Base-by-base conservation (phyloP, 92 coral and sea anemone genomes). In the Paragorgia papillata region DNA sequence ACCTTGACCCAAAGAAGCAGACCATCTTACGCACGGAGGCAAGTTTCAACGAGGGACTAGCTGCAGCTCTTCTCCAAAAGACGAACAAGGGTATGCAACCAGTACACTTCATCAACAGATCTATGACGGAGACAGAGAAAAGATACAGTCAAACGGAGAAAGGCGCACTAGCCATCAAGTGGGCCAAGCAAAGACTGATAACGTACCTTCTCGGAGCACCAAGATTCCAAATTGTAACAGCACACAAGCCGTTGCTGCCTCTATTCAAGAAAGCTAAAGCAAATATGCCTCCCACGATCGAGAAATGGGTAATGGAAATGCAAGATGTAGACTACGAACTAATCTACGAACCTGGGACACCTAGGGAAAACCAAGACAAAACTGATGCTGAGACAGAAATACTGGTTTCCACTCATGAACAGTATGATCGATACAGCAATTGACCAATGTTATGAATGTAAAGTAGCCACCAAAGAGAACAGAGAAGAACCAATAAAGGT, bases 261-360 rank as follows among this genome's bases (percentile, higher is more conserved):
- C 80, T 76, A 25, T 85, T 88, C 73, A 88, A 88, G 66, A 82
- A 85, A 35, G 81, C 78, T 1, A 88, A 50, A 13, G 67, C 89
- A 1, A 74, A 49, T 27, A 61, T 88, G 28, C 88, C 92, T n/a
- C 87, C 92, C 76, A 66, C 87, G 28, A 85, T 88, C 2, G 85
- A 85, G 51, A 88, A 81, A 51, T 80, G 89, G 85, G 91, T 88
- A 3, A 75, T 84, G 91, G 78, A 40, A 57, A 83, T 87, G 91
- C 88, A 83, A 35, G 75, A 83, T 27, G 86, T 88, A 7, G 82
- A 88, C 53, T 88, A 19, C 55, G 82, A 84, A 33, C 27, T 82
- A 49, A 76, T 58, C 22, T 84, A 84, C 27, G 76, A 84, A 58
- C 84, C 86, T 1, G 92, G 88, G 14, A 82, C 69, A 66, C 69